These are phyloP conservation scores for Cerastis leucographa DNA, from an alignment of 2,888 invertebrate species.

Conservation along the genomic window DNA sequence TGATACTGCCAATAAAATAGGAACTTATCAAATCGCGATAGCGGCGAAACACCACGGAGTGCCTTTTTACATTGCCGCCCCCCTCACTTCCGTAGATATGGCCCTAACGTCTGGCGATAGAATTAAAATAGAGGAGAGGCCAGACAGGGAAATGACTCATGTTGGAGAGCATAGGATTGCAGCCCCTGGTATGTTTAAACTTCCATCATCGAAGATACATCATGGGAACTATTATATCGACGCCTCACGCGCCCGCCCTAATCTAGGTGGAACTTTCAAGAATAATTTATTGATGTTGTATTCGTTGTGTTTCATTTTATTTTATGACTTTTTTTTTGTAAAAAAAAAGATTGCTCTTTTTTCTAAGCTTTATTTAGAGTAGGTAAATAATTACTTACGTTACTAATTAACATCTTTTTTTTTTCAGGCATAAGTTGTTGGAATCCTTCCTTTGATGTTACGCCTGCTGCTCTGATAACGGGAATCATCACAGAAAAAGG, in stretches of 20 bases:
- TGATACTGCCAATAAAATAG: constrained; percentile 99
- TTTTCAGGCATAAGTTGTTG: constrained; percentile 96
- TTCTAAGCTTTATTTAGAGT: background rate
- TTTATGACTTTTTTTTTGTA: no score
- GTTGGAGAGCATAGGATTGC: constrained; percentile 96
- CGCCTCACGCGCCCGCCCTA: constrained; percentile 32
- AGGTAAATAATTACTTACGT: background rate
- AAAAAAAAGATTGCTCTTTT: background rate
- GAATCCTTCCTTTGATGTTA: constrained; percentile 99
- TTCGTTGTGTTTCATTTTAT: constrained; percentile 21
- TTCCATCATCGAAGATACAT: constrained; percentile 42
- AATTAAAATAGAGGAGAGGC: constrained; percentile 98
- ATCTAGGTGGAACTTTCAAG: constrained; percentile 45
- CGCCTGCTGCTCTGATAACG: constrained; percentile 97
- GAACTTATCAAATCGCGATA: constrained; percentile 98
- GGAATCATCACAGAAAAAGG: constrained; percentile 98
- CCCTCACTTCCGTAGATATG: constrained; percentile 97
- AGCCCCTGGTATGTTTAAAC: constrained; percentile 92
- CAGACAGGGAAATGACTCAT: constrained; percentile 97
- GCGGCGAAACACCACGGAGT: constrained; percentile 97
- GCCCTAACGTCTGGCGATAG: constrained; percentile 94
- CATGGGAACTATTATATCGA: constrained; percentile 34
- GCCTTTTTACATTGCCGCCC: constrained; percentile 99
- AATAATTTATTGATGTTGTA: constrained; percentile 43
- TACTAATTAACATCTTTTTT: constrained; percentile 22